These are phyloP conservation scores for Callyntrura sp. DNA, from an alignment of 2,888 invertebrate genomes.

Conservation along the genomic window DNA sequence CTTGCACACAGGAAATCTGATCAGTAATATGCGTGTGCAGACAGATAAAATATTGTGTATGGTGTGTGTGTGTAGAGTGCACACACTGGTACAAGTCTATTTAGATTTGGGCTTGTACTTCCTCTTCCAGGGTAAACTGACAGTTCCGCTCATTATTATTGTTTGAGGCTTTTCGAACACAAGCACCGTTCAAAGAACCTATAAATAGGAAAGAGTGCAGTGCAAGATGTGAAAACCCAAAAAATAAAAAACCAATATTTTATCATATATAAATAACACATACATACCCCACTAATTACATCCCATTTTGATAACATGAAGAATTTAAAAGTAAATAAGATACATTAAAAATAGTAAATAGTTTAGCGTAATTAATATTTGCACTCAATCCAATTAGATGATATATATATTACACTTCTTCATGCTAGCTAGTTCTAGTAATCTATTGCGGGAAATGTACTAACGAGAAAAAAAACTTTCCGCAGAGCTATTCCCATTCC, in stretches of 20 bases:
- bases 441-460: not conserved
- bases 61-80: conserved; percentile 41
- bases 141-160: conserved; percentile 80
- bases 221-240: too few relatives aligned
- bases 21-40: not conserved
- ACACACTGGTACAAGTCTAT: conserved; percentile 56
- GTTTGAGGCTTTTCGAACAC: conserved; percentile 64
- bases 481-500: not conserved
- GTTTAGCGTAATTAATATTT: too few relatives aligned
- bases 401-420: too few relatives aligned
- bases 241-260: too few relatives aligned
- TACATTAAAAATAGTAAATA: too few relatives aligned
- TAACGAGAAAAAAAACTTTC: not conserved
- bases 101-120: conserved; percentile 80
- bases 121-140: conserved; percentile 81
- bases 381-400: too few relatives aligned
- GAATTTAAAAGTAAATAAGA: too few relatives aligned
- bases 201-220: too few relatives aligned
- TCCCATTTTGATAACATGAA: too few relatives aligned
- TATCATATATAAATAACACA: too few relatives aligned
- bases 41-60: conserved; percentile 20
- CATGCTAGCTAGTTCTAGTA: too few relatives aligned
- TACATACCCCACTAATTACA: too few relatives aligned
- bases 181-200: not conserved
- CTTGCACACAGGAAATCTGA: conserved; percentile 43